Base-by-base conservation (phyloP, 2,888 invertebrate species). In the Eurois occulta region DNA sequence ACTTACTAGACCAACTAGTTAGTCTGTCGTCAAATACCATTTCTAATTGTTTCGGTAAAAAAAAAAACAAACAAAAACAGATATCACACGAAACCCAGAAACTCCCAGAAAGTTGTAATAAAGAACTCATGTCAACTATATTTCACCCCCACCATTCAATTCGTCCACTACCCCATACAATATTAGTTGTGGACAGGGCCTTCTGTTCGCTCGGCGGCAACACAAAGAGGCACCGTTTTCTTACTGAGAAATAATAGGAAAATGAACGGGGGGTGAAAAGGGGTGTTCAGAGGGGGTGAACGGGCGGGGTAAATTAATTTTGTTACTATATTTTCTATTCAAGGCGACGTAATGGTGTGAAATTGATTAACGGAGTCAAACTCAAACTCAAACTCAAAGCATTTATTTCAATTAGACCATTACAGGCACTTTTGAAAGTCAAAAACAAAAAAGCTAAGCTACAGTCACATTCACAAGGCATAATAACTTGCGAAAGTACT, bases 171-270 rank as follows among this genome's bases (percentile, higher is more conserved):
- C 41, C 85, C 41, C 82, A 81, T 72, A 81, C 70, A 82, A 68
- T 77, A 78, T 83, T 73, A 86, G 79, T 75, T 65, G 84, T 62
- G 86, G 86, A 83, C 78, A 75, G 60, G 64, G 68, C 77, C 65
- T 81, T 79, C 71, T 80, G 81, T 66, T 78, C 81, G 55, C 76
- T 81, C 88, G 79, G 68, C 74, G 72, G 83, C 62, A 79, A 80
- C 85, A 89, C 86, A 89, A 87, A 87, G 88, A 78, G 75, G 58
- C 62, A 60, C 71, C 89, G 88, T 83, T 89, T 86, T 87, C 89
- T 87, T 87, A 87, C 78, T 76, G 77, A 60, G 81, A 86, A 83
- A 86, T 89, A 87, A 88, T 89, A 87, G 88, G 83, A 89, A 88
- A 87, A 86, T 88, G 83, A 89, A 87, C 78, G 66, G 70, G 71